A percentile compares a stretch with the other conserved stretches of the same genome.
These are phyloP conservation scores for Coryphaenoides rupestris DNA, from an alignment of 2,113 vertebrate genomes.

Conservation along the genomic window DNA sequence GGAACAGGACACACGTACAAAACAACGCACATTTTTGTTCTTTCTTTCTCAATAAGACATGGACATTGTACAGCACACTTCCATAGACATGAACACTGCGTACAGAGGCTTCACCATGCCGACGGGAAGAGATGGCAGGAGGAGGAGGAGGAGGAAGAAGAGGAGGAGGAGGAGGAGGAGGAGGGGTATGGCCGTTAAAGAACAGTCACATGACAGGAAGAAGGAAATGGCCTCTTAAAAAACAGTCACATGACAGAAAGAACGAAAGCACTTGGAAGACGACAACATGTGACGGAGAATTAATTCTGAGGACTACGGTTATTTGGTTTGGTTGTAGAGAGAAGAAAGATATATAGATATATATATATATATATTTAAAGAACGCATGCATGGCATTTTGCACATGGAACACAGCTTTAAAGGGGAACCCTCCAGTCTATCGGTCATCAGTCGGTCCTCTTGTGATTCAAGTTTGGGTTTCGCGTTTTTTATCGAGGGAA, in stretches of 20 bases:
- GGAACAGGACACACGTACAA: too few relatives aligned
- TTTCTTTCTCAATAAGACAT: neutral
- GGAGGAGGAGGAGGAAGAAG: slow-evolving; percentile 43
- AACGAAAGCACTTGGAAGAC: slow-evolving; percentile 77
- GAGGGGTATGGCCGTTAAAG: slow-evolving; percentile 78
- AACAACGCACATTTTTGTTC: too few relatives aligned
- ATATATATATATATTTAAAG: slow-evolving; percentile 68
- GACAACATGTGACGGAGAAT: slow-evolving; percentile 83
- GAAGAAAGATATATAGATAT: slow-evolving; percentile 9
- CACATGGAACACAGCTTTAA: slow-evolving; percentile 91
- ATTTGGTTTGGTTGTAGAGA: slow-evolving; percentile 75
- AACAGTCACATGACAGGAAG: slow-evolving; percentile 75
- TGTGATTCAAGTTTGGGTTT: slow-evolving; percentile 63
- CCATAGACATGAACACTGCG: slow-evolving; percentile 72
- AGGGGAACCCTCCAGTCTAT: slow-evolving; percentile 80
- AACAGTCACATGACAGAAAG: slow-evolving; percentile 75
- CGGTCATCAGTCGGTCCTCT: slow-evolving; percentile 60
- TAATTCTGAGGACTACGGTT: slow-evolving; percentile 71
- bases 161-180: slow-evolving; percentile 76
- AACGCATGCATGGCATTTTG: slow-evolving; percentile 90
- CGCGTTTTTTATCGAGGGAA: slow-evolving; percentile 38
- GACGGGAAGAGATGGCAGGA: slow-evolving; percentile 78
- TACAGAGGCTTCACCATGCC: slow-evolving; percentile 83
- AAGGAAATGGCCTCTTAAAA: slow-evolving; percentile 72
- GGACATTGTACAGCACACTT: slow-evolving; percentile 45